Evolutionary conservation across 2,113 vertebrate genomes (phyloP).

Genomic region (Sterrhoptilus dennistouni): DNA sequence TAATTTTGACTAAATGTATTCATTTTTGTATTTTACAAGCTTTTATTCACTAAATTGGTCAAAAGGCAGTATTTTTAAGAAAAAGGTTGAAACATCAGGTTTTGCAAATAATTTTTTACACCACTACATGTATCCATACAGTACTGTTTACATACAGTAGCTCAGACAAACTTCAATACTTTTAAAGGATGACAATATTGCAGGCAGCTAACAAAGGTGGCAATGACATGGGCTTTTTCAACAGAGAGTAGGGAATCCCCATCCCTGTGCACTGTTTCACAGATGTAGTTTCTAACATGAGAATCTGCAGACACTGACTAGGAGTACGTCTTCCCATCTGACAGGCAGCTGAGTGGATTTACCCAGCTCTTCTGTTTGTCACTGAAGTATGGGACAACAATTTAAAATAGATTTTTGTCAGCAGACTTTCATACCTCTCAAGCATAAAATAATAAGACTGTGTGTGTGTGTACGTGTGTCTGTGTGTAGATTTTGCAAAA

Average conservation of each 20-base stretch:
- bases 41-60: neutral
- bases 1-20: neutral
- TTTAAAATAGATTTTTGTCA: neutral
- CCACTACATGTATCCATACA: neutral
- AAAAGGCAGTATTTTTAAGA: neutral
- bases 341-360: constrained; percentile 28
- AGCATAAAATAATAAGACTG: neutral
- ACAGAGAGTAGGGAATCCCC: neutral
- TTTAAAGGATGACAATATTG: neutral
- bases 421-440: neutral
- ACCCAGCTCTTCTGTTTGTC: neutral
- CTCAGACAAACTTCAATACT: neutral
- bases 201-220: neutral
- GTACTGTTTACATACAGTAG: neutral
- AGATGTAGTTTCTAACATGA: neutral
- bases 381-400: neutral
- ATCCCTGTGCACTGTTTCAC: neutral
- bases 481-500: neutral
- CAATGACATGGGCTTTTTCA: neutral
- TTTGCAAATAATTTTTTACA: neutral
- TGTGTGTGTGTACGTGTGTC: neutral
- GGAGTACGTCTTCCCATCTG: neutral
- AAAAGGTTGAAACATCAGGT: neutral
- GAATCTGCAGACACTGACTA: neutral
- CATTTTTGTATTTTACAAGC: neutral